Percentiles rank a stretch among this genome's conserved stretches.
These are phyloP conservation scores for Apaloderma vittatum DNA, from an alignment of 2,113 vertebrate genomes.

Conservation along the genomic window DNA sequence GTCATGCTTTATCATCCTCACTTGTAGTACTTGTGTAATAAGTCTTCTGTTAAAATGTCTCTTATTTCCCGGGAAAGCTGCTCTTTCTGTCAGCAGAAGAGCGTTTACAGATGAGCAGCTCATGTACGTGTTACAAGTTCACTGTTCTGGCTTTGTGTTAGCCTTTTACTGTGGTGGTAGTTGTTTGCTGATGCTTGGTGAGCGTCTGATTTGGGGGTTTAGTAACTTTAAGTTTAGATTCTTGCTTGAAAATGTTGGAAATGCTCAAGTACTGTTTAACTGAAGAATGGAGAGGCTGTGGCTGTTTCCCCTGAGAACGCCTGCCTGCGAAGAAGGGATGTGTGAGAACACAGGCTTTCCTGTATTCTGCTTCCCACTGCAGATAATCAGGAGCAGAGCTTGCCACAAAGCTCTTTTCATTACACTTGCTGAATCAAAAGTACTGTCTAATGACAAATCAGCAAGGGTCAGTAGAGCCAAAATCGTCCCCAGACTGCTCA, in stretches of 20 bases:
- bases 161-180: neutral
- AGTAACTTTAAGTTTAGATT: neutral
- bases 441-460: slow-evolving; percentile 49
- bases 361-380: slow-evolving; percentile 66
- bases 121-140: neutral
- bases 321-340: slow-evolving; percentile 26
- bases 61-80: neutral
- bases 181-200: neutral
- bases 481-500: slow-evolving; percentile 11
- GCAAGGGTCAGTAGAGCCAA: slow-evolving; percentile 18
- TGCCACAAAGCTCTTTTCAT: slow-evolving; percentile 65
- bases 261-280: neutral
- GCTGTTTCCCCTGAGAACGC: slow-evolving; percentile 16
- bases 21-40: neutral
- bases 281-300: slow-evolving; percentile 19
- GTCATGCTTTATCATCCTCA: neutral
- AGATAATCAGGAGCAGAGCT: neutral
- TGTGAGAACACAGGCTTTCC: neutral
- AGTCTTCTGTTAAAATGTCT: neutral
- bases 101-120: neutral
- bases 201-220: neutral
- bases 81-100: neutral
- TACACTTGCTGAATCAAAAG: slow-evolving; percentile 63
- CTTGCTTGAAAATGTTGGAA: neutral
- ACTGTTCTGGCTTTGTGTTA: neutral